Conservation (phyloP, 2,888 invertebrate species). For the Trissoscelio sp. region DNA sequence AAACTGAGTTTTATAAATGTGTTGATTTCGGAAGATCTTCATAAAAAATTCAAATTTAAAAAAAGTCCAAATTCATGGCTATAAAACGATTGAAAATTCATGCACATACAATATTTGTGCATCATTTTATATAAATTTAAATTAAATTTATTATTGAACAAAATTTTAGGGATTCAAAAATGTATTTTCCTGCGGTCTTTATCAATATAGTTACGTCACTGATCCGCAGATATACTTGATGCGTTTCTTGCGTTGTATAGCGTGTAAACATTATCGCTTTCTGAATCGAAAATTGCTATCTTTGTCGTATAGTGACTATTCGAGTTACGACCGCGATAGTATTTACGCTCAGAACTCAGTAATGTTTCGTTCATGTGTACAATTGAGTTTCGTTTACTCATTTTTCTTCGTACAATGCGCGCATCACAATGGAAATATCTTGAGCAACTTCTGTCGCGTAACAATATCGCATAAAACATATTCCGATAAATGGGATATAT, state of each 20-base stretch:
- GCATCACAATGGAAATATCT: slow-evolving; percentile 44
- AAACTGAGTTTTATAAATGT: no score
- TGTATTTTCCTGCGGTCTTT: no score
- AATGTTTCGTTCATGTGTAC: slow-evolving; percentile 43
- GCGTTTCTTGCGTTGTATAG: slow-evolving; percentile 29
- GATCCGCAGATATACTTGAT: slow-evolving; percentile 31
- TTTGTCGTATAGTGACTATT: slow-evolving; percentile 44
- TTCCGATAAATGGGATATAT: not conserved
- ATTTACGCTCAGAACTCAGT: slow-evolving; percentile 37
- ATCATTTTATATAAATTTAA: no score
- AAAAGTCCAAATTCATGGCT: no score
- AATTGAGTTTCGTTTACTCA: slow-evolving; percentile 50
- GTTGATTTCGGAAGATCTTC: no score
- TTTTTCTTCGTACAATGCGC: slow-evolving; percentile 33
- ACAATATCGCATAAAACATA: slow-evolving; percentile 25
- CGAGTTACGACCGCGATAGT: slow-evolving; percentile 50
- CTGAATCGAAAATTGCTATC: slow-evolving; percentile 50
- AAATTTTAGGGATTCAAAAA: no score
- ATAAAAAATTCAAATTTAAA: no score
- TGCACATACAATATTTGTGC: no score
- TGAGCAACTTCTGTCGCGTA: slow-evolving; percentile 29
- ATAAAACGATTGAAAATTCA: no score
- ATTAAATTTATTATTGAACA: no score
- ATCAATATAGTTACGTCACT: no score
- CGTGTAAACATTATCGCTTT: slow-evolving; percentile 54